Evolutionary conservation across 1,140 invertebrate species (phyloP).

Genomic region (Hirudo medicinalis): DNA sequence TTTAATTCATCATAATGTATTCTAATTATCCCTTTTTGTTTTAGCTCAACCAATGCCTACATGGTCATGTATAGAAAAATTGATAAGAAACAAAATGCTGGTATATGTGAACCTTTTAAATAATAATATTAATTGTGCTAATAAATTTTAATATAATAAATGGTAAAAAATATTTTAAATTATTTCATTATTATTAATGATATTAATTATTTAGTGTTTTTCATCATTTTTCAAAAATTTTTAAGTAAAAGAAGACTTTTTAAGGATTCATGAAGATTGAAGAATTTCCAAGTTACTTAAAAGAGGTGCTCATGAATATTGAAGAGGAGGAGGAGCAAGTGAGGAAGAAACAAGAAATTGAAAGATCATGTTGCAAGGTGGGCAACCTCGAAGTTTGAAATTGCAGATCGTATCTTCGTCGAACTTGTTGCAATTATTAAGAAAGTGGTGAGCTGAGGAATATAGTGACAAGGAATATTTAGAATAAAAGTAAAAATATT

Average conservation of each 20-base stretch:
- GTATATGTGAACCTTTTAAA: conserved; percentile 25
- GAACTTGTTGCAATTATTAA: too few species aligned
- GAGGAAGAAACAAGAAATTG: conserved; percentile 46
- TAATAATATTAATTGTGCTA: too few species aligned
- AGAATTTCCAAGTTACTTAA: conserved; percentile 62
- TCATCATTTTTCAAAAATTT: too few species aligned
- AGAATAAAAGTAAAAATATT: too few species aligned
- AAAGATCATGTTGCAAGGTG: conserved; percentile 51
- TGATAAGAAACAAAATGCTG: conserved; percentile 54
- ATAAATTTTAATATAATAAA: neutral
- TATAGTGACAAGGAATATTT: too few species aligned
- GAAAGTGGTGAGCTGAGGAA: too few species aligned
- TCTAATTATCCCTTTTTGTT: conserved; percentile 22
- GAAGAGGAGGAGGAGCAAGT: conserved; percentile 56
- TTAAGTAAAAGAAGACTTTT: conserved; percentile 9
- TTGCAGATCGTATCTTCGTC: neutral
- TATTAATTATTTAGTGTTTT: neutral
- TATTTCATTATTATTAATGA: neutral
- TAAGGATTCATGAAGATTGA: conserved; percentile 51
- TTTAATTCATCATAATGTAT: too few species aligned
- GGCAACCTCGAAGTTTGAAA: neutral
- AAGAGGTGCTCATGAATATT: conserved; percentile 51
- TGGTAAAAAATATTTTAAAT: neutral
- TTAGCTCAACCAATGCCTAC: conserved; percentile 76
- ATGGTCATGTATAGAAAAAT: conserved; percentile 83